Evolutionary conservation across 2,888 invertebrate species (phyloP).

Genomic region (Parapristionchus giblindavisi): DNA sequence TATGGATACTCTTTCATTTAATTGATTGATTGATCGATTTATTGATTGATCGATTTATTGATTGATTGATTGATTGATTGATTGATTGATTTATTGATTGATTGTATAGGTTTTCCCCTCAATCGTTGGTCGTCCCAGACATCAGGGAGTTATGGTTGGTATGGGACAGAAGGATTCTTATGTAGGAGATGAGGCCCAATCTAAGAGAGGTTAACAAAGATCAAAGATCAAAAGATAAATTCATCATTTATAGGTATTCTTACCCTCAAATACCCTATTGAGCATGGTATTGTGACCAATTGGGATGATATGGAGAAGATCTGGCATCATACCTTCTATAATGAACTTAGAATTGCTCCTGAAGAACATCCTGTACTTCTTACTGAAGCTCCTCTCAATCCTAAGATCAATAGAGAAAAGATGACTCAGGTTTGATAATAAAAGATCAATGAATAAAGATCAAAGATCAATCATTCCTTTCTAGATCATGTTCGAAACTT

Average conservation of each 20-base stretch:
- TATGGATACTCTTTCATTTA: background rate
- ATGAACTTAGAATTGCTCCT: slow-evolving; percentile 92
- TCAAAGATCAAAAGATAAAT: slow-evolving; percentile 61
- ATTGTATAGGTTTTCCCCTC: slow-evolving; percentile 79
- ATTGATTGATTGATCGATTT: background rate
- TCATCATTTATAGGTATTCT: slow-evolving; percentile 78
- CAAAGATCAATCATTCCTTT: background rate
- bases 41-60: background rate
- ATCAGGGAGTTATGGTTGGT: slow-evolving; percentile 75
- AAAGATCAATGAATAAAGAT: background rate
- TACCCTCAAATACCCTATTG: slow-evolving; percentile 93
- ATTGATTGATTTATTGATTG: background rate
- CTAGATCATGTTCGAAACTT: slow-evolving; percentile 88
- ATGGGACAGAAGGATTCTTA: slow-evolving; percentile 73
- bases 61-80: background rate
- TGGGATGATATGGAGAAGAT: slow-evolving; percentile 99
- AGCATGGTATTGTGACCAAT: slow-evolving; percentile 96
- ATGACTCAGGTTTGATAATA: slow-evolving; percentile 78
- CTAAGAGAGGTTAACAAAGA: slow-evolving; percentile 74
- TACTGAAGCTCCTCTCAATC: slow-evolving; percentile 91
- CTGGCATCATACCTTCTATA: slow-evolving; percentile 99
- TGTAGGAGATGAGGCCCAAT: slow-evolving; percentile 73
- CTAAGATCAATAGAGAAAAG: slow-evolving; percentile 93
- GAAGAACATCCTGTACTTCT: slow-evolving; percentile 92
- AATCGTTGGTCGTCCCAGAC: slow-evolving; percentile 78